phyloP scores from a whole-genome alignment of 2,113 vertebrate genomes.

The Grantiella picta region DNA sequence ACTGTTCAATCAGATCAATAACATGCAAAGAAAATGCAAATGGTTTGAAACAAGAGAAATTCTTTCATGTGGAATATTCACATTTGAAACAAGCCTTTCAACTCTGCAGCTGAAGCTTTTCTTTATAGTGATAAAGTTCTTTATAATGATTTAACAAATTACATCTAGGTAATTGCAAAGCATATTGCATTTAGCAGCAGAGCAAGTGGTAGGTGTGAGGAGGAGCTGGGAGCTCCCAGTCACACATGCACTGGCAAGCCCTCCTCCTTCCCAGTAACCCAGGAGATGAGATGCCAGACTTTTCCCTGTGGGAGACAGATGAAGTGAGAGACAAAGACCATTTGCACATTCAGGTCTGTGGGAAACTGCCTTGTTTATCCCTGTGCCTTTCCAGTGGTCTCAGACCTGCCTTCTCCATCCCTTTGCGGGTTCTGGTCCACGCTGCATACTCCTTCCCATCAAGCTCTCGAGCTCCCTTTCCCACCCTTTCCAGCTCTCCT shows the following conservation, averaged over 20 bases:
- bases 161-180: not conserved
- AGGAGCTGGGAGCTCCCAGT: not conserved
- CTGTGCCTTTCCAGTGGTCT: not conserved
- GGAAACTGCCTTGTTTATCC: not conserved
- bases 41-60: constrained; percentile 30
- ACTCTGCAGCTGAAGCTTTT: constrained; percentile 5
- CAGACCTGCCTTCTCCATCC: not conserved
- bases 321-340: not conserved
- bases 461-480: not conserved
- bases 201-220: not conserved
- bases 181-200: not conserved
- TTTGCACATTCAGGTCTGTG: not conserved
- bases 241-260: not conserved
- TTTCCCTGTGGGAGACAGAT: not conserved
- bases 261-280: not conserved
- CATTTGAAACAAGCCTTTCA: constrained; percentile 44
- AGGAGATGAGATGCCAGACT: constrained; percentile 6
- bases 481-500: not conserved
- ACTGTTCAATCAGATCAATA: constrained; percentile 53
- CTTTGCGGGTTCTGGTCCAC: not conserved
- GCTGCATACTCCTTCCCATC: not conserved
- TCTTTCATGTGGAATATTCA: constrained; percentile 56
- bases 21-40: constrained; percentile 26
- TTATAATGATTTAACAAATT: not conserved
- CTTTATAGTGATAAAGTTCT: not conserved